phyloP scores from a whole-genome alignment of 2,797 vertebrate genomes.

The Protonibea diacanthus region DNA sequence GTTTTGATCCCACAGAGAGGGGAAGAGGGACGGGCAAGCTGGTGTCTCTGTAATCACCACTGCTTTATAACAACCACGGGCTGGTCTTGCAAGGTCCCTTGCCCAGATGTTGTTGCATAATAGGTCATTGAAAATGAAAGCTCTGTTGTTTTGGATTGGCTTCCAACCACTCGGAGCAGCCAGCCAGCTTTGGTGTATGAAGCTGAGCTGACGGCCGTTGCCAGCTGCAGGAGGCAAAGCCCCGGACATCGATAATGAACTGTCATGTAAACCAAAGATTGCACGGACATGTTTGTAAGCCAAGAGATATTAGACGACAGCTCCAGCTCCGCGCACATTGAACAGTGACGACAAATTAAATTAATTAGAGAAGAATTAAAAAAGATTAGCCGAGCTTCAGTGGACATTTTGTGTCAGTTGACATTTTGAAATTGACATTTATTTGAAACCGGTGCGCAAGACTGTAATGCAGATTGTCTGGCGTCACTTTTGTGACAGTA shows the following conservation, averaged over 20 bases:
- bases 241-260: slow-evolving; percentile 43
- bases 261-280: slow-evolving; percentile 40
- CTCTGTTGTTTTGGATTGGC: slow-evolving; percentile 70
- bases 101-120: slow-evolving; percentile 82
- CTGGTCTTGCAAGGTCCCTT: slow-evolving; percentile 56
- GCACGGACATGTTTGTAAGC: slow-evolving; percentile 51
- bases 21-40: slow-evolving; percentile 6
- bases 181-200: slow-evolving; percentile 46
- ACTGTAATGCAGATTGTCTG: not conserved
- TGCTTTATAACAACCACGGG: slow-evolving; percentile 60
- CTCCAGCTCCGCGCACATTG: slow-evolving; percentile 23
- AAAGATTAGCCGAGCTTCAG: slow-evolving; percentile 19
- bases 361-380: slow-evolving; percentile 25
- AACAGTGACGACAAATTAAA: slow-evolving; percentile 41
- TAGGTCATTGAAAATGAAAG: slow-evolving; percentile 72
- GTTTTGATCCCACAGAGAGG: slow-evolving; percentile 31
- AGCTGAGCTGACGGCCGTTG: slow-evolving; percentile 44
- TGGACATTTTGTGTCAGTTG: slow-evolving; percentile 18
- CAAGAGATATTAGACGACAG: slow-evolving; percentile 51
- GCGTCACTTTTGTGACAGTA: not conserved
- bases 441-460: slow-evolving; percentile 14
- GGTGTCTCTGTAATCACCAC: slow-evolving; percentile 72
- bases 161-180: slow-evolving; percentile 57
- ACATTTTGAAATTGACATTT: slow-evolving; percentile 16
- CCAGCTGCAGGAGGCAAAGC: slow-evolving; percentile 54